Evolutionary conservation across 2,888 invertebrate species (phyloP).

Genomic region (Drosophila stalkeri): DNA sequence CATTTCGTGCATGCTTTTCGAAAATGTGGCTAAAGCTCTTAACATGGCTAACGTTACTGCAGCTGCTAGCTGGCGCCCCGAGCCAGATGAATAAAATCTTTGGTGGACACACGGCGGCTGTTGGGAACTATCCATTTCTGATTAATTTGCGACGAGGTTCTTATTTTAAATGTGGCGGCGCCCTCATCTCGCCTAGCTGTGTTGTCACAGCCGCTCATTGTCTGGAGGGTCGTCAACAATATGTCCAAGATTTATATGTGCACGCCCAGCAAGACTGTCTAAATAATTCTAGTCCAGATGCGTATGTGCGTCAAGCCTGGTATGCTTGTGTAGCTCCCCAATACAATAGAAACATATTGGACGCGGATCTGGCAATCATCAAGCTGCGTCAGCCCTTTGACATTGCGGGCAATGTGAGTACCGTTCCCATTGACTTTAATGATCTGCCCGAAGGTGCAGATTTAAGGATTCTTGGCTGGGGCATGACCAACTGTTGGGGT

Average conservation of each 20-base stretch:
- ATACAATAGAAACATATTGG: conserved; percentile 17
- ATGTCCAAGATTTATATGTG: conserved; percentile 43
- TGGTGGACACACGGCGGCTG: conserved; percentile 28
- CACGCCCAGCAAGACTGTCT: conserved; percentile 57
- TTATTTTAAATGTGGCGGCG: conserved; percentile 51
- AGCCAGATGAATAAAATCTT: conserved; percentile 41
- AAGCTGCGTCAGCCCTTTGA: conserved; percentile 44
- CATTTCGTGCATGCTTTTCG: neutral
- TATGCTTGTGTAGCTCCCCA: conserved; percentile 11
- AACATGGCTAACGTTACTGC: conserved; percentile 24
- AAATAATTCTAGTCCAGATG: neutral
- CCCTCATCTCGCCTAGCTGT: conserved; percentile 57
- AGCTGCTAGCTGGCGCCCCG: neutral
- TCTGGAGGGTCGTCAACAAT: conserved; percentile 19
- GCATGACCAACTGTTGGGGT: conserved; percentile 19
- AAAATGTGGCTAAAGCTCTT: conserved; percentile 28
- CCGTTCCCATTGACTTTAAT: conserved; percentile 43
- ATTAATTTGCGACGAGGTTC: conserved; percentile 49
- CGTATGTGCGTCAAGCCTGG: conserved; percentile 44
- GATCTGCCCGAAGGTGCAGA: conserved; percentile 31
- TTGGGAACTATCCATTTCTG: conserved; percentile 52
- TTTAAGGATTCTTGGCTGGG: conserved; percentile 71
- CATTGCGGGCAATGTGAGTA: conserved; percentile 23
- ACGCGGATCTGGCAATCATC: conserved; percentile 54
- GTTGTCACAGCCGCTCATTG: conserved; percentile 74